A percentile compares a stretch with the other conserved stretches of the same genome.
These are phyloP conservation scores for Malthinus seriepunctatus DNA, from an alignment of 2,888 invertebrate genomes.

Conservation along the genomic window DNA sequence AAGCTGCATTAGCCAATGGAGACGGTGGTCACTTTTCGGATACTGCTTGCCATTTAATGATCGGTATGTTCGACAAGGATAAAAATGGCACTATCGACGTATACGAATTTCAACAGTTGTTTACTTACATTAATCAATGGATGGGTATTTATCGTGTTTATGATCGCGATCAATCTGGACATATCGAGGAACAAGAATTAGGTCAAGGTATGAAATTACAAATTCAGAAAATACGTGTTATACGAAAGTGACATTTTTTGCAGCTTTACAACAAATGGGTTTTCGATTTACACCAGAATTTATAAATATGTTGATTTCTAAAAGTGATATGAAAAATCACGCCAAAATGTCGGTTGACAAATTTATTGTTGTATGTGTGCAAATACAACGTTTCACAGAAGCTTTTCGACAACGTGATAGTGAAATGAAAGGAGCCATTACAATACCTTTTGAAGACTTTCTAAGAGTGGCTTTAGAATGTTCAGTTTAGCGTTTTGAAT, in stretches of 20 bases:
- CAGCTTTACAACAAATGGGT: conserved; percentile 87
- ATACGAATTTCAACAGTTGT: conserved; percentile 83
- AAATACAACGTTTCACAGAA: conserved; percentile 86
- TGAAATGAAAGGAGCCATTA: conserved; percentile 79
- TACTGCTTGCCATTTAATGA: conserved; percentile 84
- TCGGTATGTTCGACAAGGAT: conserved; percentile 88
- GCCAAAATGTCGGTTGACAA: conserved; percentile 78
- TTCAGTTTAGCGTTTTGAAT: conserved; percentile 50
- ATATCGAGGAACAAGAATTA: conserved; percentile 80
- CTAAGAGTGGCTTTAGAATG: conserved; percentile 79
- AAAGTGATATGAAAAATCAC: conserved; percentile 67
- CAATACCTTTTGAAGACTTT: conserved; percentile 90
- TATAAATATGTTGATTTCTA: conserved; percentile 69
- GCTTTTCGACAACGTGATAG: conserved; percentile 81
- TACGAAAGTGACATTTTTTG: conserved; percentile 26
- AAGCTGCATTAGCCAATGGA: conserved; percentile 81
- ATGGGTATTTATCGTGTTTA: conserved; percentile 80
- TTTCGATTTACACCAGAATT: conserved; percentile 82
- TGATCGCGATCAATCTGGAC: conserved; percentile 84
- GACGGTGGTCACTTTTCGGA: conserved; percentile 84
- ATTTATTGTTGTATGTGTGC: conserved; percentile 87
- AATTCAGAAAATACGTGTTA: background rate
- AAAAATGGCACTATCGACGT: conserved; percentile 82
- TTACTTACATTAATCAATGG: conserved; percentile 90
- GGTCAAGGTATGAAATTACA: conserved; percentile 65